A percentile compares a stretch with the other conserved stretches of the same genome.
These are phyloP conservation scores for Chymomyza amoena DNA, from an alignment of 2,888 invertebrate genomes.

Conservation along the genomic window DNA sequence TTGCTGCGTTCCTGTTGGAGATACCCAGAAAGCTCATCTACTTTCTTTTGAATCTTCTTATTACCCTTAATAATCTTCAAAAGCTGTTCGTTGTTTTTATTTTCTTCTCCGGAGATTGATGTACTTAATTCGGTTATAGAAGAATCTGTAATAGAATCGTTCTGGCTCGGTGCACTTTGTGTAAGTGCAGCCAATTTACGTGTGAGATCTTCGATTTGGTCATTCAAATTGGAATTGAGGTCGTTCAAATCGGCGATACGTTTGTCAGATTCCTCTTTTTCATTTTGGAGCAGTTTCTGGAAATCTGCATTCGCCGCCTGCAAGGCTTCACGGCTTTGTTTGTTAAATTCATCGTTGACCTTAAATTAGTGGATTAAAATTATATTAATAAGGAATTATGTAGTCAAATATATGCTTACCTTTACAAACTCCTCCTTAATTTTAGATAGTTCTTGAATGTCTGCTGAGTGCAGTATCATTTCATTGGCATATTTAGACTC, in stretches of 20 bases:
- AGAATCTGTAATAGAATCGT: constrained; percentile 63
- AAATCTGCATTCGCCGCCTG: constrained; percentile 82
- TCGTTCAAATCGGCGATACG: constrained; percentile 87
- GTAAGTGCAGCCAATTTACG: constrained; percentile 82
- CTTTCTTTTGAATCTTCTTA: constrained; percentile 88
- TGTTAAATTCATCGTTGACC: constrained; percentile 83
- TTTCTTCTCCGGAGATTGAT: constrained; percentile 83
- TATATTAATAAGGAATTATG: background rate
- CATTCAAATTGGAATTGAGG: constrained; percentile 89
- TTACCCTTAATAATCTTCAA: constrained; percentile 91
- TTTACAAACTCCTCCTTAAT: constrained; percentile 83
- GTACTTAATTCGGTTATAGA: constrained; percentile 79
- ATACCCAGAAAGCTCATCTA: constrained; percentile 85
- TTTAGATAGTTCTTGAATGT: constrained; percentile 84
- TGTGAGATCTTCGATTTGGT: constrained; percentile 91
- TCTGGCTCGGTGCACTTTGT: constrained; percentile 51
- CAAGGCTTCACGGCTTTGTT: constrained; percentile 83
- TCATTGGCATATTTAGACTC: constrained; percentile 90
- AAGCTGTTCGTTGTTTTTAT: constrained; percentile 86
- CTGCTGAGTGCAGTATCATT: constrained; percentile 88
- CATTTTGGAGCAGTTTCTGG: constrained; percentile 83
- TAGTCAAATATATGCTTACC: constrained; percentile 74
- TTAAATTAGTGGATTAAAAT: constrained; percentile 42
- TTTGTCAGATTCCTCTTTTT: constrained; percentile 84
- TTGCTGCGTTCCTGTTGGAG: constrained; percentile 86